Base-by-base conservation (phyloP, 1,140 invertebrate species). In the Helicoverpa armigera region DNA sequence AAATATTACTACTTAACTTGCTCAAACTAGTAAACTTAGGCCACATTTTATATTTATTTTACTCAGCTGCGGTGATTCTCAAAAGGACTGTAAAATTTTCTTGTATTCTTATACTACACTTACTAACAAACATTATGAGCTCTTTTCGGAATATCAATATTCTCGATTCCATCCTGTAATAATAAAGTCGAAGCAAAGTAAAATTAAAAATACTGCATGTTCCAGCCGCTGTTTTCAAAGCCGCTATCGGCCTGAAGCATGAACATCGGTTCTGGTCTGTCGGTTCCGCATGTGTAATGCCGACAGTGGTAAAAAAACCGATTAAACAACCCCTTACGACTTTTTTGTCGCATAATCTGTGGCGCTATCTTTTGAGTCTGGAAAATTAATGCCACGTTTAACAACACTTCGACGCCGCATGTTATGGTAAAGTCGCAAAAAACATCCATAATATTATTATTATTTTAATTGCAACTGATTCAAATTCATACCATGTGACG, bases 191-290 rank as follows among this genome's bases (percentile, higher is more conserved):
- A 67, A 4, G 43, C 43, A 50, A 12, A 67, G 10, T 50, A 18
- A 29, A n/a, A 43, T 43, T 63, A 43, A 76, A 10, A 63, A 18
- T 18, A 48, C 4, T 14, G 12, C 2, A n/a, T 48, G 9, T n/a
- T 29, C 23, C 23, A 63, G 51, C 48, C 74, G 74, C 74, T 76
- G 18, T 65, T 65, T 76, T 76, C 16, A 63, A 50, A 76, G 60
- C 74, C 58, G 23, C 58, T 16, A 18, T 76, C 60, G n/a, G 60
- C 23, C 35, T 48, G 82, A 85, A 84, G 85, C 77, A 85, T 82
- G 82, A 86, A 84, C 87, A 87, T 86, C 80, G 79, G 87, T 89
- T 90, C 86, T 87, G 90, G 85, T 90, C 89, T 89, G 86, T 80
- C 84, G 86, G 74, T 81, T 87, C 83, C 78, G 86, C 89, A 89